Percentiles rank a stretch among this genome's conserved stretches.
Conservation (phyloP, 2,888 invertebrate genomes). For the Gymnocheta viridis region DNA sequence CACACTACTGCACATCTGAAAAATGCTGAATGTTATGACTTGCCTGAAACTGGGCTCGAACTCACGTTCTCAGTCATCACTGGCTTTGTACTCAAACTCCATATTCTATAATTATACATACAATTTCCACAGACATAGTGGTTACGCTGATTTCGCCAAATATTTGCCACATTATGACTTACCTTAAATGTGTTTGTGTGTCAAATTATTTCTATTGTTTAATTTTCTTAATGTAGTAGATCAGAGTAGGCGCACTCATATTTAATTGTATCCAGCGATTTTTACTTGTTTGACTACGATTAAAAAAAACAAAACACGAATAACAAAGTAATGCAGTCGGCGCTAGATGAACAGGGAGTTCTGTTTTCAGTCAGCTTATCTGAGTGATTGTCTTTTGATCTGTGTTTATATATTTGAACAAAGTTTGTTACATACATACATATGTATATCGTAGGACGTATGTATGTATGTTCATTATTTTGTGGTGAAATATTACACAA, state of each 20-base stretch:
- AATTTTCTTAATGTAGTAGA: constrained; percentile 26
- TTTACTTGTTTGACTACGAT: not conserved
- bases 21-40: too few species aligned
- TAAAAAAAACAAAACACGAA: not conserved
- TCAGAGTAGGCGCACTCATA: not conserved
- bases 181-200: not conserved
- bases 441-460: not conserved
- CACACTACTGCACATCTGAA: too few species aligned
- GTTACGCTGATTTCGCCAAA: too few species aligned
- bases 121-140: too few species aligned
- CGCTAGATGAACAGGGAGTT: not conserved
- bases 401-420: not conserved
- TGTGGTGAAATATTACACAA: constrained; percentile 47
- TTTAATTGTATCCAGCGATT: not conserved
- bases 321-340: not conserved
- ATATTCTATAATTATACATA: too few species aligned
- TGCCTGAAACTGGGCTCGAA: too few species aligned
- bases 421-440: not conserved
- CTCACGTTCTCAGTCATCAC: too few species aligned
- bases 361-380: not conserved
- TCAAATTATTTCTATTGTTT: constrained; percentile 21
- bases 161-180: too few species aligned
- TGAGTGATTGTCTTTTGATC: constrained; percentile 35
- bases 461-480: not conserved
- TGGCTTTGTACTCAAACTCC: too few species aligned